Evolutionary conservation across 1,140 invertebrate species (phyloP).

Genomic region (Drosophila virilis): DNA sequence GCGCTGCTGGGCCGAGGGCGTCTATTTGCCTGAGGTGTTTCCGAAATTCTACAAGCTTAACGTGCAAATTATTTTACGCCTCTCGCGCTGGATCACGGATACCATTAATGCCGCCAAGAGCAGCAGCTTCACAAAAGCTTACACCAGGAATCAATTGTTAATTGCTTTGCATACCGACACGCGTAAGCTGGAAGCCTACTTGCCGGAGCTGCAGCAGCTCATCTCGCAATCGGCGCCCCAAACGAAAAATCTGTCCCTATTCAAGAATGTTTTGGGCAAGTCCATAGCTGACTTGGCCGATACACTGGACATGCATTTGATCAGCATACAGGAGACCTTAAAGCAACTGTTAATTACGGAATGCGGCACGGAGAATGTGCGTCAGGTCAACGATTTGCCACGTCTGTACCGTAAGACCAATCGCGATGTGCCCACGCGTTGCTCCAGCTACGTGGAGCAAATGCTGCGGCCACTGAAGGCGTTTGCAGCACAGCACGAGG

Average conservation of each 20-base stretch:
- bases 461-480: slow-evolving; percentile 87
- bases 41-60: slow-evolving; percentile 95
- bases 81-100: slow-evolving; percentile 88
- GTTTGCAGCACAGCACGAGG: slow-evolving; percentile 87
- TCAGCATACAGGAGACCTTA: slow-evolving; percentile 56
- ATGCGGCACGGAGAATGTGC: slow-evolving; percentile 71
- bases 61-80: slow-evolving; percentile 91
- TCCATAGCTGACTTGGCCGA: slow-evolving; percentile 57
- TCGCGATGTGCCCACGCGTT: slow-evolving; percentile 91
- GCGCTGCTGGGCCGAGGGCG: slow-evolving; percentile 90
- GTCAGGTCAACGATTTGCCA: slow-evolving; percentile 94
- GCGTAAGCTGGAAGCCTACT: slow-evolving; percentile 53
- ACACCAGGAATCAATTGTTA: slow-evolving; percentile 53
- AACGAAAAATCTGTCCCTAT: slow-evolving; percentile 40
- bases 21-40: slow-evolving; percentile 90
- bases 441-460: slow-evolving; percentile 91
- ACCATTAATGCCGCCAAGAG: slow-evolving; percentile 53
- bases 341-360: slow-evolving; percentile 69
- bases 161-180: slow-evolving; percentile 70
- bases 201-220: slow-evolving; percentile 55
- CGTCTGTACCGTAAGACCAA: slow-evolving; percentile 96
- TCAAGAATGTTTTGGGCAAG: slow-evolving; percentile 61
- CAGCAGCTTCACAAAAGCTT: slow-evolving; percentile 36
- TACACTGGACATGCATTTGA: slow-evolving; percentile 45
- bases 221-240: slow-evolving; percentile 45